Conservation (phyloP, 30 jellyfish, hydroid and myxozoan species). For the Pelagia noctiluca region DNA sequence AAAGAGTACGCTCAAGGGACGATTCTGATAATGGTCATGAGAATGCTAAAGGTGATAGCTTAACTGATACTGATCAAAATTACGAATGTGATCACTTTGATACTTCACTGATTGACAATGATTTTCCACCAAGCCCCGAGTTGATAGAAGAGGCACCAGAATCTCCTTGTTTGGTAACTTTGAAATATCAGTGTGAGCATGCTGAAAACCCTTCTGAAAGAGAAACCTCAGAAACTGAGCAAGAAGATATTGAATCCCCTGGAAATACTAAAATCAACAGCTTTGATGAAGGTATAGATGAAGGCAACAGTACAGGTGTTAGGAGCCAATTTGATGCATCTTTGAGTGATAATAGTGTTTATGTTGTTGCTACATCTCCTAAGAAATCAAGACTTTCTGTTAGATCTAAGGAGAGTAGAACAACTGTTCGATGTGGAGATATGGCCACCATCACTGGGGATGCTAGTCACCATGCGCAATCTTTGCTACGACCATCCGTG, state of each 20-base stretch:
- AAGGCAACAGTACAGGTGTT: not conserved
- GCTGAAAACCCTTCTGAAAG: not conserved
- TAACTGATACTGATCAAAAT: too few relatives aligned
- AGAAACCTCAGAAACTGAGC: not conserved
- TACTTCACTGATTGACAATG: not conserved
- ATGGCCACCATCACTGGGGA: too few relatives aligned
- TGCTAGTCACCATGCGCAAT: too few relatives aligned
- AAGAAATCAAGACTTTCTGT: not conserved
- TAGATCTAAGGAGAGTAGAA: too few relatives aligned
- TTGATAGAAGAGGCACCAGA: conserved; percentile 19
- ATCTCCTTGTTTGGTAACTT: conserved; percentile 63
- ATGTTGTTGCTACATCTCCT: conserved; percentile 37
- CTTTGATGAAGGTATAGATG: conserved; percentile 19
- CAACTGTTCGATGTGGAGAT: too few relatives aligned
- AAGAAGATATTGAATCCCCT: not conserved
- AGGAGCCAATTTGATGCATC: not conserved
- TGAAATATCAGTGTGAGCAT: conserved; percentile 49
- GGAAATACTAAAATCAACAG: not conserved
- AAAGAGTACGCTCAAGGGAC: too few relatives aligned
- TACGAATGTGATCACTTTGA: not conserved
- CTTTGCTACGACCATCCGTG: not conserved
- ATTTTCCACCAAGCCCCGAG: not conserved
- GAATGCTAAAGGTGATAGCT: too few relatives aligned
- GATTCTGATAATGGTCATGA: too few relatives aligned
- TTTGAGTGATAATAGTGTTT: conserved; percentile 7